Percentiles rank a stretch among this genome's conserved stretches.
Evolutionary conservation across 2,797 vertebrate species (phyloP).

Genomic region (Epinephelus coioides): DNA sequence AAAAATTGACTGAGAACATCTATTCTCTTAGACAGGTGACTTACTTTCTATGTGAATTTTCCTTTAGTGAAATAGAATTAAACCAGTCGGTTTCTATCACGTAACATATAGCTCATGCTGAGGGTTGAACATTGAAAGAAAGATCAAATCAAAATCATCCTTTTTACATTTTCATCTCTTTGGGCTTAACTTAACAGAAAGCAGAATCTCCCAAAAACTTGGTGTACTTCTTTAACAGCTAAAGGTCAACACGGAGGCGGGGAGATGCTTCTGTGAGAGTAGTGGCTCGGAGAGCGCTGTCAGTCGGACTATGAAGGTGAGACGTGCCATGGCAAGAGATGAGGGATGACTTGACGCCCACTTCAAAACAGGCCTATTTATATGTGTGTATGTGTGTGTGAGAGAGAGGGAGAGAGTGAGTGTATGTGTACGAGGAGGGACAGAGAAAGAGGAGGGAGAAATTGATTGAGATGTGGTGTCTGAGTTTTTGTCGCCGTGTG

Average conservation of each 20-base stretch:
- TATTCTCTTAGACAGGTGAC: background rate
- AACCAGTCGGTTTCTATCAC: background rate
- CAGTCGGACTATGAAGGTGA: slow-evolving; percentile 53
- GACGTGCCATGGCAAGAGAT: slow-evolving; percentile 48
- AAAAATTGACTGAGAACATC: background rate
- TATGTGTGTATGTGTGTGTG: slow-evolving; percentile 9
- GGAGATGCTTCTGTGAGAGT: slow-evolving; percentile 28
- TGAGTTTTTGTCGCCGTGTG: slow-evolving; percentile 21
- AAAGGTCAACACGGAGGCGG: slow-evolving; percentile 40
- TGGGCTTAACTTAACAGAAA: background rate
- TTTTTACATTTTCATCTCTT: background rate
- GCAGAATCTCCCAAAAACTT: slow-evolving; percentile 1
- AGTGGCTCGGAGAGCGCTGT: slow-evolving; percentile 11
- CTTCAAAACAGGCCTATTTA: slow-evolving; percentile 28
- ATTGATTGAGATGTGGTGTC: slow-evolving; percentile 36
- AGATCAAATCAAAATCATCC: too few species aligned
- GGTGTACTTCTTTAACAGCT: slow-evolving; percentile 10
- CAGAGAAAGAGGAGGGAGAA: slow-evolving; percentile 21
- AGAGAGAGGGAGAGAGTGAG: background rate
- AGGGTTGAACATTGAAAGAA: background rate
- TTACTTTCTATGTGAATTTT: background rate
- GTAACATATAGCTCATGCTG: background rate
- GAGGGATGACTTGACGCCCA: slow-evolving; percentile 47
- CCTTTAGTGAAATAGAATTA: background rate
- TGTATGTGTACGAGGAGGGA: background rate